Evolutionary conservation across 2,113 vertebrate species (phyloP), one percentile per base, ranked within the genome.

Genomic region (Axis porcinus): DNA sequence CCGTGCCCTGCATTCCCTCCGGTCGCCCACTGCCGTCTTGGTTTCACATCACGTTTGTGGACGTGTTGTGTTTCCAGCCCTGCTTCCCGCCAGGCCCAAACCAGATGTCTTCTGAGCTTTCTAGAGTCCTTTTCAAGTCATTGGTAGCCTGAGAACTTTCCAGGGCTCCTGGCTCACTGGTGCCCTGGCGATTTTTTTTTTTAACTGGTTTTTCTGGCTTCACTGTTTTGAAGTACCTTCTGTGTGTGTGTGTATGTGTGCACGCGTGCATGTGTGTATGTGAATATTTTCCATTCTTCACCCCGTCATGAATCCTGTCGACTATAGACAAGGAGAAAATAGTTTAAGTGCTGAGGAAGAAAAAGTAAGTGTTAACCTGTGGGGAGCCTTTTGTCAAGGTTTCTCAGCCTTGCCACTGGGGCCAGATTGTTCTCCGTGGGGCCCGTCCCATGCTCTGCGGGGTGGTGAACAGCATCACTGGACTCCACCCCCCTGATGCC

Each of bases 231-330:
- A 78, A 78, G 43, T 16, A 47, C 19, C 47, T 19, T 45, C 13
- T 2, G 0, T 45, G 27, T 78, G 14, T 47, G 43, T 47, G 74
- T 45, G 25, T 45, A 25, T 67, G 62, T 33, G 67, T 14, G 10
- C 1, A 3, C 2, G 40, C 1, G 64, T 10, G 1, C 15, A 2
- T 30, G 27, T 9, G 43, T 2, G 1, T 2, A 27, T 47, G 76
- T 47, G 74, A 16, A 27, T 47, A 7, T 86, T 83, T 54, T 54
- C 50, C 50, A 3, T 54, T 52, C n/a, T 82, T 88, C 2, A 4
- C 67, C 27, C 40, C 9, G 0, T 88, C 10, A 4, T 25, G 27
- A 55, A 60, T 79, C 86, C 19, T 62, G 12, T 54, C 10, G 13
- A 2, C 50, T 58, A 10, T 13, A 12, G 55, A 45, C 86, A 13